phyloP scores from a whole-genome alignment of 2,113 vertebrate species.

The Cariama cristata region DNA sequence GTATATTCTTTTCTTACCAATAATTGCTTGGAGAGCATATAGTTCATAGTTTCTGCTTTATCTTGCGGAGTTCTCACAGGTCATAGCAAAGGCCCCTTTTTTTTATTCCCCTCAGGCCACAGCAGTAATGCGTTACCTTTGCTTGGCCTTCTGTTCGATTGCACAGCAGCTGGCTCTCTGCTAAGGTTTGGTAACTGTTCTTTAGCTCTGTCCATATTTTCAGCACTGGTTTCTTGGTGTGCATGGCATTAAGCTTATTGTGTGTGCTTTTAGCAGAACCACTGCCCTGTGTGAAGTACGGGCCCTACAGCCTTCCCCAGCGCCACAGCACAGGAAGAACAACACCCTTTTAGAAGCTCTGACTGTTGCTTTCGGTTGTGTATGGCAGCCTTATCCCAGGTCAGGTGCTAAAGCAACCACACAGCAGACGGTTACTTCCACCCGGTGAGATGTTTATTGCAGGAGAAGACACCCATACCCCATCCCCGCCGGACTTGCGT shows the following conservation, averaged over 20 bases:
- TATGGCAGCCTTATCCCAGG: accelerated
- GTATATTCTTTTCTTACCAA: background rate
- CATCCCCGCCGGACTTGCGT: accelerated
- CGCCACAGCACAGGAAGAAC: accelerated
- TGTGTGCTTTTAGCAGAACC: accelerated
- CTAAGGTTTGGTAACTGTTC: accelerated
- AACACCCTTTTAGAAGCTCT: accelerated
- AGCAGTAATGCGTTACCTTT: accelerated
- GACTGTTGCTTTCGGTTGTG: accelerated
- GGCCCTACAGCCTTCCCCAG: accelerated
- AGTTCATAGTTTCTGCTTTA: background rate
- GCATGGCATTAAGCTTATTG: accelerated
- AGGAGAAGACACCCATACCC: accelerated
- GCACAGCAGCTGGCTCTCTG: background rate
- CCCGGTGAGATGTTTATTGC: background rate
- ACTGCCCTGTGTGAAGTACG: accelerated
- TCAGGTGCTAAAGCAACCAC: background rate
- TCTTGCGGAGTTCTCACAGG: accelerated
- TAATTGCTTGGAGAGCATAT: accelerated
- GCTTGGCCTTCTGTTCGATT: background rate
- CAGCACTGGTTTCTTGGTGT: accelerated
- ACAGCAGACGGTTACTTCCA: background rate
- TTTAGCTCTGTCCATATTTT: accelerated
- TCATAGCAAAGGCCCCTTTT: accelerated
- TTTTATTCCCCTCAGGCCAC: background rate